phyloP scores from a whole-genome alignment of 2,888 invertebrate species.

The Cataglyphis rosenhaueri region DNA sequence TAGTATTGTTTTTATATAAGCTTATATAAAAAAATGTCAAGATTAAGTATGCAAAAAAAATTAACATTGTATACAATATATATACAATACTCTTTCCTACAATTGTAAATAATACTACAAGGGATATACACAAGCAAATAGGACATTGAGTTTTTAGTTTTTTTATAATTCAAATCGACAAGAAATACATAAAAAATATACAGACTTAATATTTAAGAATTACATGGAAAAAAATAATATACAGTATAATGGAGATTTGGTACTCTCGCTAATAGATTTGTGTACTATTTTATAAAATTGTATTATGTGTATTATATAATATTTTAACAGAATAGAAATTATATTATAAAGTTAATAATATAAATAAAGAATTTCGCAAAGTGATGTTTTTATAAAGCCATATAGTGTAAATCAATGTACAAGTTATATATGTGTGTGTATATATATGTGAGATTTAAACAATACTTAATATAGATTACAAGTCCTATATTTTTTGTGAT shows the following conservation, averaged over 20 bases:
- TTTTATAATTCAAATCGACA: constrained; percentile 35
- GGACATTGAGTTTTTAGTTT: background rate
- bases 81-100: background rate
- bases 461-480: constrained; percentile 29
- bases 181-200: constrained; percentile 54
- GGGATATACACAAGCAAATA: constrained; percentile 1
- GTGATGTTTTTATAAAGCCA: background rate
- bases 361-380: constrained; percentile 39
- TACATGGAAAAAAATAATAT: constrained; percentile 22
- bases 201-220: constrained; percentile 36
- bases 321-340: constrained; percentile 29
- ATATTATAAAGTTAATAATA: background rate
- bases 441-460: constrained; percentile 28
- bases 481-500: constrained; percentile 1
- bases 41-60: background rate
- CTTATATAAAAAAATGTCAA: background rate
- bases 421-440: background rate
- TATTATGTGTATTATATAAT: background rate
- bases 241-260: constrained; percentile 38
- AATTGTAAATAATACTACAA: background rate
- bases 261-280: constrained; percentile 38
- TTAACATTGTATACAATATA: background rate
- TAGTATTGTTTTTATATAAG: background rate
- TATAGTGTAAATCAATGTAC: constrained; percentile 13
- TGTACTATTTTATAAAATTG: constrained; percentile 25